Base-by-base conservation (phyloP, 1,140 invertebrate species). In the Cardiocondyla obscurior region DNA sequence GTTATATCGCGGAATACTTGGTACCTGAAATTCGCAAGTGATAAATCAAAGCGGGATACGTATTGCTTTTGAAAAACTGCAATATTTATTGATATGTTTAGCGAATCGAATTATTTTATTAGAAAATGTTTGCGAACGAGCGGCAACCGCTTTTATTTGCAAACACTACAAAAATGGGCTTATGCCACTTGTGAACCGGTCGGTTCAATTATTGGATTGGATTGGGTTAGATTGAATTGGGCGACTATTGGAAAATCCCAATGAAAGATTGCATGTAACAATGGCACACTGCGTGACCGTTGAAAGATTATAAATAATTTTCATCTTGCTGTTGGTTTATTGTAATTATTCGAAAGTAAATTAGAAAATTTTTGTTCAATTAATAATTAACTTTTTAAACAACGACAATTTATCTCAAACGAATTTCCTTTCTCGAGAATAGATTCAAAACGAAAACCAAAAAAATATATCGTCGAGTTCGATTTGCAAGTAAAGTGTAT, bases 231-330 rank as follows among this genome's bases (percentile, higher is more conserved):
- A 76, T 76, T 79, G 62, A 53, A 67, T 77, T 19, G 46, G 60
- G 28, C 69, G 69, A 79, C 51, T 69, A 79, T 79, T 77, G 74
- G 60, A 77, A 77, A 77, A 77, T 79, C 62, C 46, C 62, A 67
- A 67, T 69, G 33, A 79, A 33, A 79, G 74, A 79, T 79, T 79
- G 62, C 19, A 79, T 51, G 60, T 77, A 79, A 25, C 62, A 39
- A 49, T 36, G 39, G 28, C 39, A 64, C 46, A 55, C 22, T 46
- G 55, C 12, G 55, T 33, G 46, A 67, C 44, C 33, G 62, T 51
- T 79, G 39, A 39, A 79, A 69, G 25, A 69, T 69, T 42, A 60
- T 77, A 69, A 79, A 79, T 67, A 55, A 79, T 79, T 69, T 46
- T 25, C 33, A 49, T 79, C 25, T 79, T 33, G 25, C 30, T 46